Conservation (phyloP, 1,140 invertebrate genomes). For the Drosophila melanica region DNA sequence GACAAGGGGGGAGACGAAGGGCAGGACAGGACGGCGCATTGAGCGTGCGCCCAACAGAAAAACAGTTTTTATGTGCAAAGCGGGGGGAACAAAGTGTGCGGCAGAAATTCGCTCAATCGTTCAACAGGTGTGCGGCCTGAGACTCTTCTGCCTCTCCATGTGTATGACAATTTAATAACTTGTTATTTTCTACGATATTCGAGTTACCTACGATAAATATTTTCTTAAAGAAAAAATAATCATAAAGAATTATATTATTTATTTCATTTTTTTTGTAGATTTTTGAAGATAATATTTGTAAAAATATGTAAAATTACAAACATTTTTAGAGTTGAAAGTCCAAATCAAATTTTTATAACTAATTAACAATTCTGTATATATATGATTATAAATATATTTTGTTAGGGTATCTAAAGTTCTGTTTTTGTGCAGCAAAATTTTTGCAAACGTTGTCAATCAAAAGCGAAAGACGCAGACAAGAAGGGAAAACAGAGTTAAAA, state of each 20-base stretch:
- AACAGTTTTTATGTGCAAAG: neutral
- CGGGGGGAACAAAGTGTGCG: neutral
- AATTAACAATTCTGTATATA: too few species aligned
- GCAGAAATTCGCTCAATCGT: slow-evolving; percentile 14
- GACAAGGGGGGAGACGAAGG: neutral
- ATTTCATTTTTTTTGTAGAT: too few species aligned
- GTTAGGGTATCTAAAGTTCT: too few species aligned
- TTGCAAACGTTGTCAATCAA: neutral
- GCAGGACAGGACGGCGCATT: too few species aligned
- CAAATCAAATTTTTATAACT: too few species aligned
- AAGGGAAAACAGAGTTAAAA: neutral
- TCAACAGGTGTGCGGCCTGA: slow-evolving; percentile 51
- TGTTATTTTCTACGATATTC: neutral
- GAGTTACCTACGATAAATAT: neutral
- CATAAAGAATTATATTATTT: neutral
- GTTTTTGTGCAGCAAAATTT: neutral
- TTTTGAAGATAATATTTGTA: neutral
- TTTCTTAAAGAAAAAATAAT: too few species aligned
- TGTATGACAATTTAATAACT: neutral
- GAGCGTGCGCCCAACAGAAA: too few species aligned
- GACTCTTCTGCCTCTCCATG: neutral
- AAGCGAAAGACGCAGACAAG: neutral
- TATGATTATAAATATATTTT: too few species aligned
- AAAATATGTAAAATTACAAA: too few species aligned
- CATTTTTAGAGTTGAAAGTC: too few species aligned